Conservation (phyloP, 37 sponge, comb jelly and placozoan species). For the Geodia barretti region DNA sequence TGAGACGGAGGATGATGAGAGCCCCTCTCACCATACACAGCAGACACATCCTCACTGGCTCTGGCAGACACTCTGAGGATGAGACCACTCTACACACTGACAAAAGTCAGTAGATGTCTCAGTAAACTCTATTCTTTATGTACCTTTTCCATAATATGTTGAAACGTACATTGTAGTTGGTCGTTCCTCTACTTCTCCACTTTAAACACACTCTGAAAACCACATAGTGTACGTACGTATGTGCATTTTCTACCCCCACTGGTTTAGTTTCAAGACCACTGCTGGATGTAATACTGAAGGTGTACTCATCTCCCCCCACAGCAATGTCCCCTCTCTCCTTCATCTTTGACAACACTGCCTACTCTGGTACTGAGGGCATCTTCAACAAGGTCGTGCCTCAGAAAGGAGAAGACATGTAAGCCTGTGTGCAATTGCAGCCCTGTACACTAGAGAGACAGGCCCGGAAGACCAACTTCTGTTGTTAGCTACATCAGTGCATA, state of each 20-base stretch:
- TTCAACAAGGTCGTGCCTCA: conserved; percentile 35
- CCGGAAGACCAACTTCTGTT: too few species aligned
- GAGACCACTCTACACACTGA: too few species aligned
- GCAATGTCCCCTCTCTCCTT: conserved; percentile 56
- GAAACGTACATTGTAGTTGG: too few species aligned
- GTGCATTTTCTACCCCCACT: too few species aligned
- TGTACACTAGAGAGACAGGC: too few species aligned
- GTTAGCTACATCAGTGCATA: too few species aligned
- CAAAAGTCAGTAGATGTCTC: neutral
- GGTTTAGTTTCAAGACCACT: too few species aligned
- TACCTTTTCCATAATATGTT: too few species aligned
- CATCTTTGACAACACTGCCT: conserved; percentile 71
- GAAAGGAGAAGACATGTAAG: conserved; percentile 42
- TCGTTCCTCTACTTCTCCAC: too few species aligned
- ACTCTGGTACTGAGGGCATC: conserved; percentile 40
- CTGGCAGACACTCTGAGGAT: too few species aligned
- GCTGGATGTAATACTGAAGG: neutral
- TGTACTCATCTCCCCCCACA: neutral
- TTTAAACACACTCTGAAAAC: neutral
- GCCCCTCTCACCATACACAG: conserved; percentile 45
- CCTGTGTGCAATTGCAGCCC: too few species aligned
- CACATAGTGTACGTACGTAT: neutral
- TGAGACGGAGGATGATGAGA: conserved; percentile 75
- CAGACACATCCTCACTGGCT: conserved; percentile 67
- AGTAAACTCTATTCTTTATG: too few species aligned